Evolutionary conservation across 2,797 vertebrate genomes (phyloP), one percentile per base, ranked within the genome.

Genomic region (Lagodon rhomboides): DNA sequence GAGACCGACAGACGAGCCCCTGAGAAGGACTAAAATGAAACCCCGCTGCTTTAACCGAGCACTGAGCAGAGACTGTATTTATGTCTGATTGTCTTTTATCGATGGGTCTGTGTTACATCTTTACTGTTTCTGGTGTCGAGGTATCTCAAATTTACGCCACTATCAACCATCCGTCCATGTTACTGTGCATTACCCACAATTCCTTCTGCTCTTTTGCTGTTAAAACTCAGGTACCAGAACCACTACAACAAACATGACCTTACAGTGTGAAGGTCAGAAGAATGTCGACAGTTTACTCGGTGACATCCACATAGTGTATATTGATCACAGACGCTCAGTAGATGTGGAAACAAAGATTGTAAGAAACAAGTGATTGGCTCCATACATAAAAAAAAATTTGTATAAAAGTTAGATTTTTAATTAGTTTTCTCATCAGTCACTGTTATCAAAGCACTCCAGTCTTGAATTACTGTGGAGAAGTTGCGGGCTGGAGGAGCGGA

Each of bases 181-280:
- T 59, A 47, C 47, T 63, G 69, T 77, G 10, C 82, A 77, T 79
- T 79, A 82, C 81, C 82, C 86, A 83, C 82, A 30, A 85, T 84
- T 87, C 82, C 80, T 80, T 68, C 79, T 77, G 79, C 82, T 87
- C 74, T 76, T n/a, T 85, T 79, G 81, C 92, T 92, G 90, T 90
- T 88, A 25, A 89, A 91, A 90, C 93, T 94, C 93, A 94, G 93
- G 94, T 88, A 93, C 62, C 76, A 87, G 88, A 91, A 91, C 91
- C 90, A 91, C 88, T 83, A 76, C 62, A 82, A 70, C 87, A 73
- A 77, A 68, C 25, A 12, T 0, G 66, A 88, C 79, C 62, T 82
- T 66, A 50, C 44, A 7, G 69, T 47, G 58, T 64, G 53, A 13
- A 61, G 69, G 73, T 82, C 68, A 51, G 60, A 59, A 80, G 46